These are phyloP conservation scores for Magallana nippona DNA, from an alignment of 2,888 invertebrate species.

Conservation along the genomic window DNA sequence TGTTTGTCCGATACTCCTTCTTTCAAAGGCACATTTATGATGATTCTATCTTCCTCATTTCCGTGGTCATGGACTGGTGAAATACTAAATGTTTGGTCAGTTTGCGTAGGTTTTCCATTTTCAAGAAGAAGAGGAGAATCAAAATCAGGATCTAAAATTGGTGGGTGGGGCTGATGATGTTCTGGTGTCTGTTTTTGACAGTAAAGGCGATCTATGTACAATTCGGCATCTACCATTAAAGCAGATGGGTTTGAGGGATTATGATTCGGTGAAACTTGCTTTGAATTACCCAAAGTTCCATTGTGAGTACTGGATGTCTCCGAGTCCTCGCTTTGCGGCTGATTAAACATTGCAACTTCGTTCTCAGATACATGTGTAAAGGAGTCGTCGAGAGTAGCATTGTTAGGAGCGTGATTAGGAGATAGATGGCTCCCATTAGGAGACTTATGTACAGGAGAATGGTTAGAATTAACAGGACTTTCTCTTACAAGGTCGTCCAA, in stretches of 20 bases:
- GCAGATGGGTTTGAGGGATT: conserved; percentile 50
- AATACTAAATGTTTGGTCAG: background rate
- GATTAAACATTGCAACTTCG: conserved; percentile 62
- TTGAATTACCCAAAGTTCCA: conserved; percentile 54
- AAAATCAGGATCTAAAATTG: conserved; percentile 48
- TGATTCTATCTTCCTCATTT: conserved; percentile 43
- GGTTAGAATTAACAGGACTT: conserved; percentile 62
- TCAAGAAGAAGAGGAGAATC: conserved; percentile 43
- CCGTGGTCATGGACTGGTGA: conserved; percentile 46
- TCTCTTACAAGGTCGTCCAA: conserved; percentile 71
- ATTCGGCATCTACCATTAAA: conserved; percentile 64
- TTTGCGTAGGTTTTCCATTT: background rate
- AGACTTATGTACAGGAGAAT: conserved; percentile 52
- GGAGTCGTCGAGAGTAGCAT: conserved; percentile 24
- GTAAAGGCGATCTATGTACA: conserved; percentile 69
- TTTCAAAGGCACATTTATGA: conserved; percentile 60
- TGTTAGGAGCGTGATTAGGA: conserved; percentile 8
- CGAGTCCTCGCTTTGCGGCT: conserved; percentile 63
- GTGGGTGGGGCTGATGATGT: conserved; percentile 30
- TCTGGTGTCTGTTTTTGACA: conserved; percentile 54
- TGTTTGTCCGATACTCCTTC: conserved; percentile 68
- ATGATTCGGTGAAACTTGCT: conserved; percentile 48
- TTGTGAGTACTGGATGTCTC: conserved; percentile 65
- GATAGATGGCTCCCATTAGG: conserved; percentile 10
- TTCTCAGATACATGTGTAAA: conserved; percentile 50